Percentiles rank a stretch among this genome's conserved stretches.
phyloP scores from a whole-genome alignment of 2,888 invertebrate species.

The Stenichneumon culpator region DNA sequence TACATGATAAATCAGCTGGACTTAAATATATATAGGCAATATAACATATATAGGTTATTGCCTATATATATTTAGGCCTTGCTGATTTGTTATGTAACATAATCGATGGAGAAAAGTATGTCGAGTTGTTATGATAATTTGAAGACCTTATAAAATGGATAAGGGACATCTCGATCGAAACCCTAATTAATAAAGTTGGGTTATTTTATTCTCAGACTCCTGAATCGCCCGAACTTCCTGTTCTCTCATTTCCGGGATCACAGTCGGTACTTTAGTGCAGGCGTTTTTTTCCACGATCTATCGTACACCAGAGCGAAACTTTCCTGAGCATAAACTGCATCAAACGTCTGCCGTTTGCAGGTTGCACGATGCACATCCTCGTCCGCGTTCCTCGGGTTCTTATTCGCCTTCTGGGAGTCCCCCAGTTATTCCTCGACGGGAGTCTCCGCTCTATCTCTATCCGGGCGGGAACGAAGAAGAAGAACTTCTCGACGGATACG shows the following conservation, averaged over 20 bases:
- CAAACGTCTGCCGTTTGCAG: not conserved
- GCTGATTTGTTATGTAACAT: not conserved
- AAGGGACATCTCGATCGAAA: not conserved
- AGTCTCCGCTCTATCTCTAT: constrained; percentile 29
- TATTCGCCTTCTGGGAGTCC: constrained; percentile 34
- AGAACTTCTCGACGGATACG: constrained; percentile 23
- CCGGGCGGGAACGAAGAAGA: not conserved
- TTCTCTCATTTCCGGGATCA: not conserved
- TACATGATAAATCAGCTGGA: no score
- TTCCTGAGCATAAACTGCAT: not conserved
- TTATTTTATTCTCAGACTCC: not conserved
- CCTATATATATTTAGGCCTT: no score
- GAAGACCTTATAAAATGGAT: not conserved
- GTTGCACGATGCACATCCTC: constrained; percentile 31
- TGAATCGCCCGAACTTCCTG: not conserved
- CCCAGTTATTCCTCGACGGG: constrained; percentile 40
- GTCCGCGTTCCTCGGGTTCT: constrained; percentile 25
- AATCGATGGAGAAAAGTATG: not conserved
- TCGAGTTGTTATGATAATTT: not conserved
- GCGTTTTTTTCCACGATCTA: not conserved
- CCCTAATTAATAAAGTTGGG: not conserved
- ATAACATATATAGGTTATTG: no score
- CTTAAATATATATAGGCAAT: no score
- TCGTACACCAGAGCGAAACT: not conserved
- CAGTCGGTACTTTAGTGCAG: not conserved